phyloP scores from a whole-genome alignment of 2,888 invertebrate genomes.

The Beris chalybata region DNA sequence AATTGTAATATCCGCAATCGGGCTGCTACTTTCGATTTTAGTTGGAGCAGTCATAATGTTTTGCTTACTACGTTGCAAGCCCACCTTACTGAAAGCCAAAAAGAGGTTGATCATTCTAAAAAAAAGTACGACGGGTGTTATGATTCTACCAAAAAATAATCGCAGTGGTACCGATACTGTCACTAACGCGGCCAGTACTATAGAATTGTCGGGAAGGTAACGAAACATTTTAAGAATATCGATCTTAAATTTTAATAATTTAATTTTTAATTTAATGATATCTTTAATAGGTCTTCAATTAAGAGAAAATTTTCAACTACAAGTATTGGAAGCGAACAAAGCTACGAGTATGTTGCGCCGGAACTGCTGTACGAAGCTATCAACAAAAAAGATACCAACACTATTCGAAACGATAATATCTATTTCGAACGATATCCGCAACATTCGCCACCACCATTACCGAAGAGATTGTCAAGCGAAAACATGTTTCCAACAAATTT shows the following conservation, averaged over 20 bases:
- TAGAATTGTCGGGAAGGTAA: slow-evolving; percentile 3
- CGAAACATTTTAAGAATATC: background rate
- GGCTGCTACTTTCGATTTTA: slow-evolving; percentile 45
- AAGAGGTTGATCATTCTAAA: slow-evolving; percentile 45
- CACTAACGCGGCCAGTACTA: background rate
- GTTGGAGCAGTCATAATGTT: slow-evolving; percentile 47
- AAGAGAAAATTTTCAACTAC: background rate
- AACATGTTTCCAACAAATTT: background rate
- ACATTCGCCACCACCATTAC: slow-evolving; percentile 16
- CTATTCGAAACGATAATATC: background rate
- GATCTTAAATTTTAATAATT: background rate
- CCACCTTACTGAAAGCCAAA: slow-evolving; percentile 49
- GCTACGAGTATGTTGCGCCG: slow-evolving; percentile 17
- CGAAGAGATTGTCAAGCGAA: slow-evolving; percentile 9
- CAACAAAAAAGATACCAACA: slow-evolving; percentile 2
- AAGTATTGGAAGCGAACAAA: slow-evolving; percentile 11
- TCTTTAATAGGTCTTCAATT: background rate
- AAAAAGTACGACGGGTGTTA: too few relatives aligned
- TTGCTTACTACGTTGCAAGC: slow-evolving; percentile 47
- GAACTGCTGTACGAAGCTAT: slow-evolving; percentile 20
- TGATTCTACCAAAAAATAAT: too few relatives aligned
- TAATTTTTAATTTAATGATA: too few relatives aligned
- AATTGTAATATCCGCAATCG: slow-evolving; percentile 46
- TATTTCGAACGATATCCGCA: slow-evolving; percentile 18
- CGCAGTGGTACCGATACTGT: slow-evolving; percentile 14